Conservation (phyloP, 53 echinoderm and acorn worm genomes). For the Mesocentrotus franciscanus region DNA sequence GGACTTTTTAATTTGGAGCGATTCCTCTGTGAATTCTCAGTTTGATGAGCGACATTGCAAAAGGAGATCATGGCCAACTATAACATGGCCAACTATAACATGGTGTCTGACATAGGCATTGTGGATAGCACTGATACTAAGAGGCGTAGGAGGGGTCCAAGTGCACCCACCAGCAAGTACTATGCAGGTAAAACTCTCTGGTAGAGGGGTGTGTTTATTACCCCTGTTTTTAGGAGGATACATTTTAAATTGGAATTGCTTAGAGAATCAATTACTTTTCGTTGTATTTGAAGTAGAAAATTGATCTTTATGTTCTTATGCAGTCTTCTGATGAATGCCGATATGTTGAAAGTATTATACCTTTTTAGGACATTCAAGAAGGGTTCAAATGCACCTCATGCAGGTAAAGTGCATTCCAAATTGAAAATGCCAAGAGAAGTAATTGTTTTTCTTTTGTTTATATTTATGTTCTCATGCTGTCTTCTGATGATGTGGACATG, state of each 20-base stretch:
- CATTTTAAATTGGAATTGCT: background rate
- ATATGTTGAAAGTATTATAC: background rate
- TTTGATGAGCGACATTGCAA: background rate
- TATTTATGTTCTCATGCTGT: too few species aligned
- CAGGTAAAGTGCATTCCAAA: too few species aligned
- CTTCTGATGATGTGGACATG: too few species aligned
- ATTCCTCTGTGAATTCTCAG: background rate
- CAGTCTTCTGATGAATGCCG: background rate
- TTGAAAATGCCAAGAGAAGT: too few species aligned
- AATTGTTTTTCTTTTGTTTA: too few species aligned
- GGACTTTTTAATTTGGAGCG: background rate
- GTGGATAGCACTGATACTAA: conserved; percentile 51
- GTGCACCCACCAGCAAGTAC: background rate
- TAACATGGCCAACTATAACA: conserved; percentile 63
- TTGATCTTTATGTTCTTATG: background rate
- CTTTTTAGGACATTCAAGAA: too few species aligned
- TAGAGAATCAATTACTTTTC: background rate
- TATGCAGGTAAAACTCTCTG: conserved; percentile 45
- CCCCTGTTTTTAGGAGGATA: background rate
- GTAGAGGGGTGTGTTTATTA: background rate
- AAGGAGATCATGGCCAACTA: conserved; percentile 50
- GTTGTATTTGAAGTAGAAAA: background rate
- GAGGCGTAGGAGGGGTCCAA: conserved; percentile 41
- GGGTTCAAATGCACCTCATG: too few species aligned
- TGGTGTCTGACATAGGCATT: conserved; percentile 58